phyloP scores from a whole-genome alignment of 2,888 invertebrate species.

The Portevinia maculata region DNA sequence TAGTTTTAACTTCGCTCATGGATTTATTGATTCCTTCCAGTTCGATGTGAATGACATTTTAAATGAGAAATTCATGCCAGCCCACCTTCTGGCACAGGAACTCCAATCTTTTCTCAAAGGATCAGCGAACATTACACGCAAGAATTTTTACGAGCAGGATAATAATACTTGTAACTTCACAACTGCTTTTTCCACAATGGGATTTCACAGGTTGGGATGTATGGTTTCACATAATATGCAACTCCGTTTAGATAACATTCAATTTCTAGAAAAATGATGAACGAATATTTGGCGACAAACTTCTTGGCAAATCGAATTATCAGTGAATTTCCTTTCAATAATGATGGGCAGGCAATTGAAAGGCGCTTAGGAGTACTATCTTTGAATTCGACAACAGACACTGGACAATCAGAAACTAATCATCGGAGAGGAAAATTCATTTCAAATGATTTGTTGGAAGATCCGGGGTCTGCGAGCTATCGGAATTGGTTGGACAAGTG shows the following conservation, averaged over 20 bases:
- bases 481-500: conserved; percentile 90
- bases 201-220: conserved; percentile 86
- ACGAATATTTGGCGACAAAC: conserved; percentile 90
- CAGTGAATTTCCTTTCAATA: conserved; percentile 84
- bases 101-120: conserved; percentile 72
- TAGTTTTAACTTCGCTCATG: neutral
- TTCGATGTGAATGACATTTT: conserved; percentile 87
- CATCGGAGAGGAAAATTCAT: conserved; percentile 78
- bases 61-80: conserved; percentile 88
- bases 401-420: conserved; percentile 19
- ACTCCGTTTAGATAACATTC: neutral
- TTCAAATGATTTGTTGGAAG: conserved; percentile 85
- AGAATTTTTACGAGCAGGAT: conserved; percentile 60
- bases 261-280: conserved; percentile 87
- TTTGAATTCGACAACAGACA: conserved; percentile 6
- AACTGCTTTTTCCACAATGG: conserved; percentile 86
- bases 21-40: conserved; percentile 64
- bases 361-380: conserved; percentile 69
- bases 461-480: conserved; percentile 89
- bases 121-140: conserved; percentile 74
- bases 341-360: conserved; percentile 53
- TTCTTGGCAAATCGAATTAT: conserved; percentile 90
- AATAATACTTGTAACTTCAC: conserved; percentile 83
- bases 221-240: neutral
- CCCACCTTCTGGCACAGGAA: conserved; percentile 84